These are phyloP conservation scores for Tipula confusa DNA, from an alignment of 2,888 invertebrate species.

Conservation along the genomic window DNA sequence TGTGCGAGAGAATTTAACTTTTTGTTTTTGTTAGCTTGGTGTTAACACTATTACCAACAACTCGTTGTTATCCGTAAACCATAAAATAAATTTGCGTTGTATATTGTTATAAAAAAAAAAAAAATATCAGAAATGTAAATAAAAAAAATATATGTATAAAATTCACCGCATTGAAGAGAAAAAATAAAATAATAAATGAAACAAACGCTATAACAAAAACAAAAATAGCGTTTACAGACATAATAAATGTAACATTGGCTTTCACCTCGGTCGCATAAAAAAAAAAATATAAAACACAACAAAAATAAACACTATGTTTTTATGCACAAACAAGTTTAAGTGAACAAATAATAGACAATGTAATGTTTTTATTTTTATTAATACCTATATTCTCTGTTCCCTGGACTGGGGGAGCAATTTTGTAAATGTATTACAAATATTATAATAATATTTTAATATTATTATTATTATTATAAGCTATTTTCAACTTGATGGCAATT, in stretches of 20 bases:
- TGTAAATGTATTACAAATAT: not conserved
- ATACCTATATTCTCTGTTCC: too few species aligned
- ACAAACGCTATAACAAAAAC: not conserved
- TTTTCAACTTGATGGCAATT: not conserved
- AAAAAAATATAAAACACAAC: too few species aligned
- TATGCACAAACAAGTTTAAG: not conserved
- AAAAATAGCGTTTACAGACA: not conserved
- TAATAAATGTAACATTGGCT: conserved; percentile 28
- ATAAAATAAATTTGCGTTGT: not conserved
- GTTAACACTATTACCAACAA: not conserved
- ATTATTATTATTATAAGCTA: not conserved
- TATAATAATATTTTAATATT: not conserved
- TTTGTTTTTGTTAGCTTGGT: too few species aligned
- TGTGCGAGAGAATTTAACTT: not conserved
- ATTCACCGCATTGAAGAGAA: conserved; percentile 12
- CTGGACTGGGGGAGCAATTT: not conserved
- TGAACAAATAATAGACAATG: not conserved
- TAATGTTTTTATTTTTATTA: too few species aligned
- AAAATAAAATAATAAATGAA: conserved; percentile 21
- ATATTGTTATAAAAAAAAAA: not conserved
- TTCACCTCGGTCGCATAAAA: conserved; percentile 20
- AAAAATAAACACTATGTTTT: not conserved
- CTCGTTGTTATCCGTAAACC: not conserved
- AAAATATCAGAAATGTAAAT: conserved; percentile 6
- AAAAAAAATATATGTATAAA: not conserved